Evolutionary conservation across 2,888 invertebrate genomes (phyloP), one percentile per base, ranked within the genome.

Genomic region (Eledone cirrhosa): DNA sequence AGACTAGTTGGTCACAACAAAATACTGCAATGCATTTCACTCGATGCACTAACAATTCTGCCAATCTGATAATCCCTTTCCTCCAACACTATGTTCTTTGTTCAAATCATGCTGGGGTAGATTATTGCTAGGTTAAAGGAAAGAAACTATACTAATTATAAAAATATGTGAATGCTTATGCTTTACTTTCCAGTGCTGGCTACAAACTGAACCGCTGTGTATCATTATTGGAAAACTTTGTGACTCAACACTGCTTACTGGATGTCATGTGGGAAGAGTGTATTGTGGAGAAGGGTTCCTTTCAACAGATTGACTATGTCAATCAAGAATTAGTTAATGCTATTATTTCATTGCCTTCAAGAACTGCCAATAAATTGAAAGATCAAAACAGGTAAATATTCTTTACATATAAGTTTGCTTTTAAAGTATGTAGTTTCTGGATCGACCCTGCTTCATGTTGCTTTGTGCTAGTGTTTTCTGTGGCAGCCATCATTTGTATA

Each of bases 291-390:
- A 82, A 79, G 59, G 79, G 80, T 48, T 63, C 77, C 22, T 82
- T 83, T 7, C 75, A 48, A 16, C 82, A 72, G 78, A 79, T 19
- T 31, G 48, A 48, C 7, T 13, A 80, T 29, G 59, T 83, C n/a
- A 83, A 85, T 85, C 85, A 88, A 24, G 81, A 85, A 13, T 79
- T 88, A 22, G 79, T 87, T 11, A 81, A 79, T 1, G 80, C 82
- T 31, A 81, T 88, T 24, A 80, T 83, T 47, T 83, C 86, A 13
- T 78, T 89, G 16, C 88, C 88, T n/a, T 86, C 86, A 47, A 86
- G 83, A 80, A 83, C 86, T 80, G 86, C 87, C 48, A 88, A 87
- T 79, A 86, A 84, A 79, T 82, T 88, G 29, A 84, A 87, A 79
- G 83, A 81, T 78, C 85, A 88, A 81, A 87, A 84, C 78, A 86